Conservation (phyloP, 1,140 invertebrate genomes). For the Physella acuta region DNA sequence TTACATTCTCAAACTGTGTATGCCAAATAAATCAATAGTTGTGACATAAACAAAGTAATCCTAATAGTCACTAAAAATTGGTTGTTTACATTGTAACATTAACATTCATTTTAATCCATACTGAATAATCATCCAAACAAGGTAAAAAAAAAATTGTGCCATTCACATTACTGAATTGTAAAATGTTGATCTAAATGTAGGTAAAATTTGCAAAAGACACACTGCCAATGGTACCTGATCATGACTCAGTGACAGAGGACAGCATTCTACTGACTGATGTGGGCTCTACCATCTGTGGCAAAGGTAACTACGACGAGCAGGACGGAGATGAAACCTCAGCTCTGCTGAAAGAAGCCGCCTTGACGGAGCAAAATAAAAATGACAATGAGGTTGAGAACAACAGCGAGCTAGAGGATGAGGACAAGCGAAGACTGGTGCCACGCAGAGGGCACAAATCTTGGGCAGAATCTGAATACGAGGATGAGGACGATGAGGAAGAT, state of each 20-base stretch:
- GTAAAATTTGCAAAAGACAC: conserved; percentile 43
- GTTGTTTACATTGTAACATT: too few relatives aligned
- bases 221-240: conserved; percentile 30
- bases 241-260: conserved; percentile 2
- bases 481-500: conserved; percentile 35
- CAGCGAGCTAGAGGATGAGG: conserved; percentile 20
- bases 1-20: too few relatives aligned
- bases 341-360: background rate
- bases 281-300: background rate
- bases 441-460: conserved; percentile 2
- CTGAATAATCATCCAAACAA: too few relatives aligned
- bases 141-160: too few relatives aligned
- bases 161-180: too few relatives aligned
- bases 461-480: conserved; percentile 17
- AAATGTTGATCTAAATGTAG: conserved; percentile 27
- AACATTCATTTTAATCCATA: too few relatives aligned
- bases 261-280: background rate
- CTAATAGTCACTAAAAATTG: too few relatives aligned
- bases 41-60: too few relatives aligned
- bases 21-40: too few relatives aligned
- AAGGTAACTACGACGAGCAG: background rate
- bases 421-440: conserved; percentile 8
- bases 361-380: background rate
- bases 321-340: conserved; percentile 13
- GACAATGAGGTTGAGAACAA: background rate